phyloP scores from a whole-genome alignment of 2,888 invertebrate species.

The Sphaerophoria rueppellii region DNA sequence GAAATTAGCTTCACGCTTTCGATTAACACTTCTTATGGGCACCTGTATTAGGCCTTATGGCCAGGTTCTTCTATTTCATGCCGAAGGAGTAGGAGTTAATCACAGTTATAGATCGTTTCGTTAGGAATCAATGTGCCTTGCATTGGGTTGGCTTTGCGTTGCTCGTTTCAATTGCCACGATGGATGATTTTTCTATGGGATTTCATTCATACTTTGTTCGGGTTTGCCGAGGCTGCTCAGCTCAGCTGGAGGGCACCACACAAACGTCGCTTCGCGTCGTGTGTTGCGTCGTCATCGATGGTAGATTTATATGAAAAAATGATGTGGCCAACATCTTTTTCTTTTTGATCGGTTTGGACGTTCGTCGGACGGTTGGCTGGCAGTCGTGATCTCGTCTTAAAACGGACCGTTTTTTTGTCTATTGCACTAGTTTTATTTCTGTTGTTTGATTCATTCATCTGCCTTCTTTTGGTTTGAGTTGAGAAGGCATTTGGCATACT shows the following conservation, averaged over 20 bases:
- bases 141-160: neutral
- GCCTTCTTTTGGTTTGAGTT: slow-evolving; percentile 45
- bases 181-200: slow-evolving; percentile 44
- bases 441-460: slow-evolving; percentile 53
- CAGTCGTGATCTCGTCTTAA: too few relatives aligned
- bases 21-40: slow-evolving; percentile 57
- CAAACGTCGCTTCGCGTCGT: too few relatives aligned
- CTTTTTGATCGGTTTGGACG: neutral
- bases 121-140: slow-evolving; percentile 37
- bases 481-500: slow-evolving; percentile 38
- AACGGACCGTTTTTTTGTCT: neutral
- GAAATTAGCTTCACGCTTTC: slow-evolving; percentile 73
- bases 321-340: slow-evolving; percentile 33
- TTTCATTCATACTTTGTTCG: slow-evolving; percentile 61
- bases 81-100: slow-evolving; percentile 59
- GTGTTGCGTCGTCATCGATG: too few relatives aligned
- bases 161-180: neutral
- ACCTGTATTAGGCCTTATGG: slow-evolving; percentile 40
- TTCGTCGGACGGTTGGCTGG: too few relatives aligned
- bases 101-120: slow-evolving; percentile 53
- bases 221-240: too few relatives aligned
- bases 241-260: slow-evolving; percentile 7
- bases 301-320: neutral
- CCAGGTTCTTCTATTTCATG: neutral
- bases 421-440: slow-evolving; percentile 30